These are phyloP conservation scores for Alcis repandata DNA, from an alignment of 2,888 invertebrate species.

Conservation along the genomic window DNA sequence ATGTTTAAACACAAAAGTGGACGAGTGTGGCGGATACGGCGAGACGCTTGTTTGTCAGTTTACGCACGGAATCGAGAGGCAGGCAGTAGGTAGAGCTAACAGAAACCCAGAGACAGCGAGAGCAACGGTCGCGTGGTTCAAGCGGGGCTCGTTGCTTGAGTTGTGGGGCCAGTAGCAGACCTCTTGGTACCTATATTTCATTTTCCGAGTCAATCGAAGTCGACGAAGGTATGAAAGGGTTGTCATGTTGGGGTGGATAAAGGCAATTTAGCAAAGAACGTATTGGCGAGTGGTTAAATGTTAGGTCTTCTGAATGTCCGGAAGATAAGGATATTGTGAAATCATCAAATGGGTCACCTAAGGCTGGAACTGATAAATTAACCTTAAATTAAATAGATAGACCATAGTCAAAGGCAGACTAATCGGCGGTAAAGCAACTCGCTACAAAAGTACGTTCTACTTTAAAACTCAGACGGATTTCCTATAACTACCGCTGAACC, in stretches of 20 bases:
- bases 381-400: no score
- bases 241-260: not conserved
- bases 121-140: conserved; percentile 59
- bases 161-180: conserved; percentile 57
- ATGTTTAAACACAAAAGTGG: conserved; percentile 81
- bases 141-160: conserved; percentile 43
- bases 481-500: conserved; percentile 43
- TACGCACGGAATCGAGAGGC: conserved; percentile 80
- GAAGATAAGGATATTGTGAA: no score
- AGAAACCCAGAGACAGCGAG: conserved; percentile 71
- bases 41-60: conserved; percentile 76
- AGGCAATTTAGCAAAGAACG: no score
- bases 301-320: no score
- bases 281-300: no score
- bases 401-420: no score
- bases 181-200: no score
- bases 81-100: conserved; percentile 83
- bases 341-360: no score
- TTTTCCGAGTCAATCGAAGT: not conserved
- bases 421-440: not conserved
- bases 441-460: not conserved
- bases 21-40: conserved; percentile 76
- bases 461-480: not conserved
- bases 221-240: not conserved
- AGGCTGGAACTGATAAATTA: no score